Evolutionary conservation across 2,888 invertebrate genomes (phyloP).

Genomic region (Amphipyra tragopoginis): DNA sequence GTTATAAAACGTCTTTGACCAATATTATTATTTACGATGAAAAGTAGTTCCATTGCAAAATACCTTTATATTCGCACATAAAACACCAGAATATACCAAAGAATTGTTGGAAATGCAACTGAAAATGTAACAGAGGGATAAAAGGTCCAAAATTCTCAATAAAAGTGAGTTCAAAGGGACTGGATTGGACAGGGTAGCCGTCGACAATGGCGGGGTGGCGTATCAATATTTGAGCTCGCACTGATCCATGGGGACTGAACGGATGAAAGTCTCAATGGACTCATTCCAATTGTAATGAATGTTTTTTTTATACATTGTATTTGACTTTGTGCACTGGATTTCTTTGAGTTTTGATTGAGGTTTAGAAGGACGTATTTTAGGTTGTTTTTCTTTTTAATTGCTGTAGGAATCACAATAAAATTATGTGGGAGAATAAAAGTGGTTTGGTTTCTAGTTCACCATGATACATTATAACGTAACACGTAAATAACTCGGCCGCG

Average conservation of each 20-base stretch:
- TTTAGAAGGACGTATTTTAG: too few species aligned
- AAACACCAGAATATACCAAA: neutral
- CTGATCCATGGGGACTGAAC: neutral
- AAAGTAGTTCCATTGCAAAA: neutral
- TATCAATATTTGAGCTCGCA: constrained; percentile 47
- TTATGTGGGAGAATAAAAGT: too few species aligned
- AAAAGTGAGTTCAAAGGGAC: constrained; percentile 34
- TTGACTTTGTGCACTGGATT: neutral
- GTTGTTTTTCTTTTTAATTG: too few species aligned
- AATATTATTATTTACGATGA: too few species aligned
- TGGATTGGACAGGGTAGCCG: constrained; percentile 16
- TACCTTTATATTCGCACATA: neutral
- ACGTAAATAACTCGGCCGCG: too few species aligned
- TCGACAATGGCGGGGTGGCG: constrained; percentile 23
- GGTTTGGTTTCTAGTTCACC: too few species aligned
- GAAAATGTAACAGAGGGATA: constrained; percentile 23
- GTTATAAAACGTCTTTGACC: too few species aligned
- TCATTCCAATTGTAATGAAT: constrained; percentile 44
- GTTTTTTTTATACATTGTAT: constrained; percentile 15
- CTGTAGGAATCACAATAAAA: too few species aligned
- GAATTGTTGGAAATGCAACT: constrained; percentile 21
- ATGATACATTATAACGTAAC: too few species aligned
- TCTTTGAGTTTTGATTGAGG: neutral
- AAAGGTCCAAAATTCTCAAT: constrained; percentile 32
- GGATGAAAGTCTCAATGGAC: constrained; percentile 14